Conservation (phyloP, 2,888 invertebrate species). For the Fragum whitleyi region DNA sequence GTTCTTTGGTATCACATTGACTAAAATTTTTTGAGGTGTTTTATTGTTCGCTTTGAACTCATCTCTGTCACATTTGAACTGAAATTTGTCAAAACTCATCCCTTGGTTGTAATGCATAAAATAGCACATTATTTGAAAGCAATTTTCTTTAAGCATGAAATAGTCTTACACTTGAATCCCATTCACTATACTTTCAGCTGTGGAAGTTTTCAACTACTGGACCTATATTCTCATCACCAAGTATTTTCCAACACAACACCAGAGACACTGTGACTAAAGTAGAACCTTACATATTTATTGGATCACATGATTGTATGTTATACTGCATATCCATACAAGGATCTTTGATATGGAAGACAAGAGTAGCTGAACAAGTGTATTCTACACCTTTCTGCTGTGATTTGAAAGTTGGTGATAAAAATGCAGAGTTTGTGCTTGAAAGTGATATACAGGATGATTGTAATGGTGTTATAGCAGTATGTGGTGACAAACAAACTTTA, state of each 20-base stretch:
- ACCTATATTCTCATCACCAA: slow-evolving; percentile 91
- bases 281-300: slow-evolving; percentile 72
- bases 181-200: slow-evolving; percentile 88
- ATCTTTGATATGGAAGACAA: slow-evolving; percentile 87
- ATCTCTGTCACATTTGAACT: too few relatives aligned
- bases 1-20: too few relatives aligned
- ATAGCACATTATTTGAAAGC: too few relatives aligned
- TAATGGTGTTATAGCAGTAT: too few relatives aligned
- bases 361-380: slow-evolving; percentile 88
- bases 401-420: neutral
- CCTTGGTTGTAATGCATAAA: too few relatives aligned
- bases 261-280: neutral
- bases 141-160: too few relatives aligned
- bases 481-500: too few relatives aligned
- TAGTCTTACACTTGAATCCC: too few relatives aligned
- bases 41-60: too few relatives aligned
- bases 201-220: slow-evolving; percentile 88
- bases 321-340: slow-evolving; percentile 79
- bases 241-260: slow-evolving; percentile 17
- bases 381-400: slow-evolving; percentile 88
- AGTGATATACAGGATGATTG: too few relatives aligned
- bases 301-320: slow-evolving; percentile 82
- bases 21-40: too few relatives aligned
- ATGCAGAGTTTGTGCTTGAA: neutral
- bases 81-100: too few relatives aligned